Base-by-base conservation (phyloP, 2,113 vertebrate genomes). In the Pionites leucogaster region DNA sequence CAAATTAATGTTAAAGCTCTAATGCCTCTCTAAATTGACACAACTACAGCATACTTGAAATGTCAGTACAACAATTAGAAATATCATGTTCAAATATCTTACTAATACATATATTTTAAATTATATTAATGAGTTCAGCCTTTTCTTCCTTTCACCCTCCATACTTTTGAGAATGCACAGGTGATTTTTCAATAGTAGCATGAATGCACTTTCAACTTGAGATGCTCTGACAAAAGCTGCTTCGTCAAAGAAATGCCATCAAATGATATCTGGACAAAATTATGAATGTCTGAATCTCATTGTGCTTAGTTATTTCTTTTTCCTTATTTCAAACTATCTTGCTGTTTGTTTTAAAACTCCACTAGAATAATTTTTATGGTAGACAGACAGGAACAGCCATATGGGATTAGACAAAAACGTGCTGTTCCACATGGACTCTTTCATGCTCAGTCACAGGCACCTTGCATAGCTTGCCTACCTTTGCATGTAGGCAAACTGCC, bases 1-100 rank as follows among this genome's bases (percentile, higher is more conserved):
- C 46, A 78, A 97, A 96, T 95, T 93, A 91, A 95, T 95, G 55
- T 46, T 91, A 82, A 96, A 94, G 49, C 81, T 75, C 75, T 95
- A 95, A 90, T 92, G 39, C 70, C 39, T 96, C 87, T 88, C 90
- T 64, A 93, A 75, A 84, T 49, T 92, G 57, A 92, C 92, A 39
- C 22, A 96, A 92, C 76, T 89, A 15, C 46, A 91, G 93, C 39
- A 83, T 71, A 91, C 57, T 96, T 95, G 82, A 97, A 95, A 96
- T 93, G 77, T 92, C 94, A 96, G 79, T 93, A 83, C 62, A 76
- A 60, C 87, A 94, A 91, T 95, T 96, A 93, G 46, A 90, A 27
- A 46, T 4, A 31, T 28, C 3, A 52, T 88, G 74, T 95, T 95
- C 60, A 87, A 96, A 96, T 37, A 82, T 86, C 72, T 91, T 92